Base-by-base conservation (phyloP, 2,888 invertebrate species). In the Eupsilia transversa region DNA sequence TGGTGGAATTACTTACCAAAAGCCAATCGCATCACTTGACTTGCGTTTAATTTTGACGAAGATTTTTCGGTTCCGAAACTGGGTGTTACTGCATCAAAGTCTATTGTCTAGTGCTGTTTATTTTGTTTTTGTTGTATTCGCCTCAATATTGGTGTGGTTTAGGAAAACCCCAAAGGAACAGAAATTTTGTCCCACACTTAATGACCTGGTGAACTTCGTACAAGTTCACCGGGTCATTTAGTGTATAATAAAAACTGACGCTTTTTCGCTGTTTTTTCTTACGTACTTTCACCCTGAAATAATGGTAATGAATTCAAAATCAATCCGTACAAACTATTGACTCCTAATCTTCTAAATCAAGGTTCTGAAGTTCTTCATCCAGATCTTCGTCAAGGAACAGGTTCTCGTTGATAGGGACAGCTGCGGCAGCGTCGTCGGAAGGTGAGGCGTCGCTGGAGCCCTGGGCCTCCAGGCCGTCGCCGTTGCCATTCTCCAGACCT, bases 381-480 rank as follows among this genome's bases (percentile, higher is more conserved):
- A 98, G 94, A 90, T 98, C 98, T 92, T 98, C 98, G 89, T 98
- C 99, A 38, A 98, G 97, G 96, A 99, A 99, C n/a, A 99, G 97
- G 95, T 99, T 98, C 93, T 99, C 99, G 94, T 99, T 99, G 86
- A 99, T 99, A 70, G 98, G 98, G 59, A 98, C 98, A 12, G 97
- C 97, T 76, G 97, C 94, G 10, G 82, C 82, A 66, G 63, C 79
- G 71, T 80, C 83, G 46, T 78, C 86, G 30, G 77, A 33, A 75
- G 84, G 80, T 54, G 67, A 77, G 70, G 52, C 59, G 38, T 80
- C 86, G 91, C 90, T 96, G 93, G 84, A 80, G 67, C 38, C 52
- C 66, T 57, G 46, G 3, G 41, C 52, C 30, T 74, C 79, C 86
- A 59, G 52, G 0, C 60, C 74, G 7, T 74, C 81, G 3, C 77